phyloP scores from a whole-genome alignment of 2,113 vertebrate species.

The Echinops telfairi region DNA sequence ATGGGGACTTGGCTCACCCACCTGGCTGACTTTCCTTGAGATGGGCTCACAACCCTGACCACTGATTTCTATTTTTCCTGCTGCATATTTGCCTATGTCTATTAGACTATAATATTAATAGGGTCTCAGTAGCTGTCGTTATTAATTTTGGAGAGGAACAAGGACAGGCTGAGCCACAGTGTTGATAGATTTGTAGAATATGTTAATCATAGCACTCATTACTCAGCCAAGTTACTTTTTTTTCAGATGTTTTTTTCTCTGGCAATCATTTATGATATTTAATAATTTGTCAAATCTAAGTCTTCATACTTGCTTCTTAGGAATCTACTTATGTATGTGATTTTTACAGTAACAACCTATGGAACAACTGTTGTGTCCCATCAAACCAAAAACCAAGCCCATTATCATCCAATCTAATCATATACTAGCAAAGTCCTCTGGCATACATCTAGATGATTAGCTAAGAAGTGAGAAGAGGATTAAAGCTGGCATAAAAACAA shows the following conservation, averaged over 20 bases:
- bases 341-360: conserved; percentile 61
- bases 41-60: conserved; percentile 3
- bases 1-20: not conserved
- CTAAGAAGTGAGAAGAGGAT: conserved; percentile 54
- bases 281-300: conserved; percentile 71
- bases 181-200: conserved; percentile 84
- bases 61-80: conserved; percentile 76
- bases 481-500: conserved; percentile 61
- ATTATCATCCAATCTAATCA: not conserved
- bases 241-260: conserved; percentile 74
- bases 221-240: conserved; percentile 78
- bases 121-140: conserved; percentile 79
- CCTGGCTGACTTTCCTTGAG: not conserved
- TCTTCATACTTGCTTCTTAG: conserved; percentile 56
- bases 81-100: conserved; percentile 68
- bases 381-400: not conserved
- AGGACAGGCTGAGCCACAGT: conserved; percentile 78
- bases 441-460: conserved; percentile 53
- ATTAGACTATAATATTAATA: conserved; percentile 84
- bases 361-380: conserved; percentile 32
- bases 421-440: conserved; percentile 27
- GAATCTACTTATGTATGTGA: conserved; percentile 59
- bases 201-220: conserved; percentile 80
- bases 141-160: conserved; percentile 83
- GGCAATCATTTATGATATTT: conserved; percentile 71